Percentiles rank a stretch among this genome's conserved stretches.
phyloP scores from a whole-genome alignment of 2,888 invertebrate species.

The Ornithoptera priamus region DNA sequence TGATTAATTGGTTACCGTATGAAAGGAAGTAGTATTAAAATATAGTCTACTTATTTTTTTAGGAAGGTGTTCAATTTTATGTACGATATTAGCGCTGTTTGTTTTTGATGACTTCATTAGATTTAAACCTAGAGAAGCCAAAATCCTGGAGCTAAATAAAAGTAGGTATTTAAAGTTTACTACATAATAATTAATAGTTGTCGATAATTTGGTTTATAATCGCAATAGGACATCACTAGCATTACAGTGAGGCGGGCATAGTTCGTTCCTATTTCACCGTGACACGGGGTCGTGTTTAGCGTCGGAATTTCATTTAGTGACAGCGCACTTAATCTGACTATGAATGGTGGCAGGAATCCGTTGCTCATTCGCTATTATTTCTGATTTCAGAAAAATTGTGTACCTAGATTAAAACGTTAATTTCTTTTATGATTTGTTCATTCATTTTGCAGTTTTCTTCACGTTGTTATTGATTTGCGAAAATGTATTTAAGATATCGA shows the following conservation, averaged over 20 bases:
- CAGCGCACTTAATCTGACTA: slow-evolving; percentile 39
- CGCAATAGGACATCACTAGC: slow-evolving; percentile 1
- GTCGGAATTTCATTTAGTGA: slow-evolving; percentile 54
- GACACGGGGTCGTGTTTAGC: slow-evolving; percentile 33
- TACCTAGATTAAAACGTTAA: not conserved
- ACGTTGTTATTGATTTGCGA: not conserved
- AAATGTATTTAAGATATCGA: too few species aligned
- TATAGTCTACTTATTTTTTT: too few species aligned
- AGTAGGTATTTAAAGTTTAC: not conserved
- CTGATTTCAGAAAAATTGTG: slow-evolving; percentile 12
- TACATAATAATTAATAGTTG: not conserved
- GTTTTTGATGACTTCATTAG: too few species aligned
- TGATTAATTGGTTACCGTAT: not conserved
- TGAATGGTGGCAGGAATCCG: slow-evolving; percentile 45
- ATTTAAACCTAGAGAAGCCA: too few species aligned
- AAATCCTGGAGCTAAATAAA: not conserved
- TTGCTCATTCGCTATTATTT: slow-evolving; percentile 19
- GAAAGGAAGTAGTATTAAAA: not conserved
- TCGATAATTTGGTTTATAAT: slow-evolving; percentile 1
- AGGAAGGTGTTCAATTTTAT: too few species aligned
- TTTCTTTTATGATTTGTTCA: slow-evolving; percentile 4
- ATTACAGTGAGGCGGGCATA: slow-evolving; percentile 29
- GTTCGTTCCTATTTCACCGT: slow-evolving; percentile 36
- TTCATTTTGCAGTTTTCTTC: not conserved
- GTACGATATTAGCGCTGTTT: too few species aligned